These are phyloP conservation scores for Pyrrhia umbra DNA, from an alignment of 2,888 invertebrate genomes.

Conservation along the genomic window DNA sequence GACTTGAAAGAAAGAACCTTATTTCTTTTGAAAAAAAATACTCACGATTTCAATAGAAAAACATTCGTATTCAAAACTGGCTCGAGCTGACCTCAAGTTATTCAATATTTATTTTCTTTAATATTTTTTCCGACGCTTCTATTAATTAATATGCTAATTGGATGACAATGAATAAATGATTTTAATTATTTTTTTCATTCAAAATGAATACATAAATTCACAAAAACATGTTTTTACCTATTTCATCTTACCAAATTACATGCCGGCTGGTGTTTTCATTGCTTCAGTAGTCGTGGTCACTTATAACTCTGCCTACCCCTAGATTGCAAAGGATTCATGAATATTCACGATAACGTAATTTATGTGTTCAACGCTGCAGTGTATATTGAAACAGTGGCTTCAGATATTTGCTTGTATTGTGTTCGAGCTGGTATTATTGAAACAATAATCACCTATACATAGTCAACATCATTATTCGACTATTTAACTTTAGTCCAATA, in stretches of 20 bases:
- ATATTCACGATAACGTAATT: constrained; percentile 42
- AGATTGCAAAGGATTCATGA: constrained; percentile 34
- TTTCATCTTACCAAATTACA: no score
- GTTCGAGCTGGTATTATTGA: not conserved
- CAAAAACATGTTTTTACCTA: no score
- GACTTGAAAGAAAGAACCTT: constrained; percentile 19
- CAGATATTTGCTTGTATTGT: constrained; percentile 16
- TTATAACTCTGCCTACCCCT: constrained; percentile 6
- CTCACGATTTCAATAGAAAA: constrained; percentile 30
- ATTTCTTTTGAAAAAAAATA: constrained; percentile 17
- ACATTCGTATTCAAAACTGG: constrained; percentile 30
- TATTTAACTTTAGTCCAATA: no score
- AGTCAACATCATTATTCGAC: no score
- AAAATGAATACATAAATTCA: no score
- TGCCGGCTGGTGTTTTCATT: no score
- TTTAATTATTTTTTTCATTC: no score
- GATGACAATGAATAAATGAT: not conserved
- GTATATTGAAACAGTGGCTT: constrained; percentile 26
- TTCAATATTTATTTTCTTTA: constrained; percentile 19
- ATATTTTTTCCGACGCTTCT: constrained; percentile 12
- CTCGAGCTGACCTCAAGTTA: constrained; percentile 5
- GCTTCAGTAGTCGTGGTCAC: not conserved
- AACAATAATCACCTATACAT: not conserved
- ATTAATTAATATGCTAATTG: constrained; percentile 11
- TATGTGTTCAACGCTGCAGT: constrained; percentile 29